phyloP scores from a whole-genome alignment of 2,888 invertebrate genomes.

The Nymphalis c-album region DNA sequence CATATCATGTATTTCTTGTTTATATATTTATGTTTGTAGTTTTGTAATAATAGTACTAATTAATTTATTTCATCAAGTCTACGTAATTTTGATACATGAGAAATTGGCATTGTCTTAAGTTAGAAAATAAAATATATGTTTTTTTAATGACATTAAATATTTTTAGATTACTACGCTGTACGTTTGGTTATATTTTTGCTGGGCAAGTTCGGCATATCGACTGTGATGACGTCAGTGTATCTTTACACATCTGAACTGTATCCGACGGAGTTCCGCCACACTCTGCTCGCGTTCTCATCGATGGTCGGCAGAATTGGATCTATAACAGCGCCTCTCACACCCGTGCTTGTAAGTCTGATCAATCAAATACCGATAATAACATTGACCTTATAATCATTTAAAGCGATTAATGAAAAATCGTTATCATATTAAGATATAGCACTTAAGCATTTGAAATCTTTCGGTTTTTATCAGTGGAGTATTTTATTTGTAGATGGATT shows the following conservation, averaged over 20 bases:
- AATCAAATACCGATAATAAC: too few species aligned
- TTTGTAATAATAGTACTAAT: too few species aligned
- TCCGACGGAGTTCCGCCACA: slow-evolving; percentile 86
- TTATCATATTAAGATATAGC: too few species aligned
- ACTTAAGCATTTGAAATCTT: too few species aligned
- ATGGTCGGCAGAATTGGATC: slow-evolving; percentile 87
- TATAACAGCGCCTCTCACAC: slow-evolving; percentile 86
- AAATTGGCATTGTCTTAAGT: too few species aligned
- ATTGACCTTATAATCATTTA: too few species aligned
- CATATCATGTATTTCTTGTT: too few species aligned
- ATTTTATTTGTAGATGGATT: slow-evolving; percentile 52
- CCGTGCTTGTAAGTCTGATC: slow-evolving; percentile 76
- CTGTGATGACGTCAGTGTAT: slow-evolving; percentile 84
- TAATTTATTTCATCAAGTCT: too few species aligned
- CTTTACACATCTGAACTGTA: slow-evolving; percentile 87
- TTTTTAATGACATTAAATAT: not conserved
- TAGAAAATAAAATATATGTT: too few species aligned
- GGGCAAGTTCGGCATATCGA: slow-evolving; percentile 85
- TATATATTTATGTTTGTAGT: too few species aligned
- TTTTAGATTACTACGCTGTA: slow-evolving; percentile 54
- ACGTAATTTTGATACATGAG: too few species aligned
- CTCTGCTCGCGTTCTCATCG: slow-evolving; percentile 84
- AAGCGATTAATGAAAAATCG: too few species aligned
- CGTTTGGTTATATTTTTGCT: slow-evolving; percentile 78
- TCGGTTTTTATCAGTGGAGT: not conserved